These are phyloP conservation scores for Choloepus didactylus DNA, from an alignment of 2,797 vertebrate species.

Conservation along the genomic window DNA sequence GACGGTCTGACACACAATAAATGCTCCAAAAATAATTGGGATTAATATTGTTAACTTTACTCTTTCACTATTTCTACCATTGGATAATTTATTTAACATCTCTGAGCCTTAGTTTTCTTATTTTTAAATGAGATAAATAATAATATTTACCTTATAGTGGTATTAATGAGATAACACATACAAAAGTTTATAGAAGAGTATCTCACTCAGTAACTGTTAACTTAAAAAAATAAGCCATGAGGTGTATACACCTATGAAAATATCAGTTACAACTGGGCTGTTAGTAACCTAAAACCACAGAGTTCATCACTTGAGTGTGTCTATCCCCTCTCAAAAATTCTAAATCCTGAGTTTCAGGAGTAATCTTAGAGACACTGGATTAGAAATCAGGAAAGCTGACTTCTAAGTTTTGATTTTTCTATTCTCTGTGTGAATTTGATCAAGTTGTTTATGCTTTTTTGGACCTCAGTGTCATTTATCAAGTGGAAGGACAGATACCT, in stretches of 20 bases:
- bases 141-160: not conserved
- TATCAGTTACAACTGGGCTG: not conserved
- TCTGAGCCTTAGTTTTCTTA: not conserved
- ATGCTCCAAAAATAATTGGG: no score
- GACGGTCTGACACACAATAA: no score
- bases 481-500: not conserved
- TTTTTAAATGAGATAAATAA: not conserved
- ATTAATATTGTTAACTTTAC: not conserved
- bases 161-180: not conserved
- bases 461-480: not conserved
- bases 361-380: not conserved
- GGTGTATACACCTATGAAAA: not conserved
- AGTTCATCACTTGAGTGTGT: not conserved
- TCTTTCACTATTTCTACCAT: not conserved
- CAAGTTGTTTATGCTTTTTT: not conserved
- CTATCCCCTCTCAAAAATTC: not conserved
- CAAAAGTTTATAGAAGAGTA: not conserved
- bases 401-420: not conserved
- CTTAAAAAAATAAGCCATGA: not conserved
- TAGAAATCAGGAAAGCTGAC: slow-evolving; percentile 30
- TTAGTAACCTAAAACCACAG: not conserved
- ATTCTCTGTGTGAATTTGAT: not conserved
- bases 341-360: not conserved
- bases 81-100: not conserved
- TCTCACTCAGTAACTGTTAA: not conserved